phyloP scores from a whole-genome alignment of 2,888 invertebrate genomes.

The Ellobium chinense region DNA sequence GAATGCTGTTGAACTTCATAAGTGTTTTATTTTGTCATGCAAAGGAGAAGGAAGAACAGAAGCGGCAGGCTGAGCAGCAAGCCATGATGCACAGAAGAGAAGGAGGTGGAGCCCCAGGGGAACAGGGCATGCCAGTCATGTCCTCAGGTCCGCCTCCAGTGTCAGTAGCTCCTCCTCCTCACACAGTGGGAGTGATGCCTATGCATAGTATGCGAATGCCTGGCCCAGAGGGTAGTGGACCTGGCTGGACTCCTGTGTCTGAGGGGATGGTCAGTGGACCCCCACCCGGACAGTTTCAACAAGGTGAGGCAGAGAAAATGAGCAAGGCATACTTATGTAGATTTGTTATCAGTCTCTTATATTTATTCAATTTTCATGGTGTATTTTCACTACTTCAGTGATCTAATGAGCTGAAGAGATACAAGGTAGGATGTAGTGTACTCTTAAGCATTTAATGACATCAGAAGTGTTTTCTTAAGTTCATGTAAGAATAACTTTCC shows the following conservation, averaged over 20 bases:
- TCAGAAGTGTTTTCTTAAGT: no score
- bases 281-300: conserved; percentile 45
- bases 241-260: conserved; percentile 10
- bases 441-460: no score
- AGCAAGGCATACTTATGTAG: no score
- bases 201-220: conserved; percentile 47
- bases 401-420: no score
- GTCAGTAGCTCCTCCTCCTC: conserved; percentile 4
- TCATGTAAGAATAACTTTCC: no score
- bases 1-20: no score
- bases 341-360: no score
- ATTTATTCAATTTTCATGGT: no score
- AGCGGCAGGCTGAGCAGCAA: conserved; percentile 74
- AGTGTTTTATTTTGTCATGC: conserved; percentile 26
- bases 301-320: no score
- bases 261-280: conserved; percentile 15
- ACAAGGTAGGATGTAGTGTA: no score
- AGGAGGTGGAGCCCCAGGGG: conserved; percentile 41
- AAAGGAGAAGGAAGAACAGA: conserved; percentile 91
- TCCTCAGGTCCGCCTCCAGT: conserved; percentile 51
- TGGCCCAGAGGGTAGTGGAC: conserved; percentile 30
- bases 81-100: conserved; percentile 61
- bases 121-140: conserved; percentile 54
- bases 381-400: no score
- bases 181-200: conserved; percentile 10